Evolutionary conservation across 2,113 vertebrate species (phyloP).

Genomic region (Ondatra zibethicus): DNA sequence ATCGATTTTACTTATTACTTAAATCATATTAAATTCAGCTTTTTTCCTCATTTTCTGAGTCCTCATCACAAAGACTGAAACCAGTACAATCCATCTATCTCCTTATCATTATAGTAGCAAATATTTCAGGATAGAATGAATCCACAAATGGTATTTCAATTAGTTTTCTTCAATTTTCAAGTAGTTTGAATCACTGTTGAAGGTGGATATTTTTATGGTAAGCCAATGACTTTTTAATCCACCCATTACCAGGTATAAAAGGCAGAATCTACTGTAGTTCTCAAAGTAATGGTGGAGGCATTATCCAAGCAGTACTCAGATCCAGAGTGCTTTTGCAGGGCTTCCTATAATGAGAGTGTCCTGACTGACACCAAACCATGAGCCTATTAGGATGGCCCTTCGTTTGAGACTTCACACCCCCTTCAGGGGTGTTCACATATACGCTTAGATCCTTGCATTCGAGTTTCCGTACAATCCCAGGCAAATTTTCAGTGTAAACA

Average conservation of each 20-base stretch:
- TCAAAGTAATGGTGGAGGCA: neutral
- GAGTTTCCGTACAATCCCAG: neutral
- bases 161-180: neutral
- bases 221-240: neutral
- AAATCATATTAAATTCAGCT: neutral
- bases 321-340: accelerated
- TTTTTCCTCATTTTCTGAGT: neutral
- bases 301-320: neutral
- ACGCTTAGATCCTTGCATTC: neutral
- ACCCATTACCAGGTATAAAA: neutral
- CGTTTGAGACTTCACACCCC: neutral
- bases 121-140: slow-evolving; percentile 29
- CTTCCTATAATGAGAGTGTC: accelerated
- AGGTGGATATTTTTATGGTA: neutral
- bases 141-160: neutral
- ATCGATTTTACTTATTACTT: neutral
- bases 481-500: neutral
- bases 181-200: neutral
- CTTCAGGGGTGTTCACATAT: too few species aligned
- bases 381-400: neutral
- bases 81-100: neutral
- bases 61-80: neutral
- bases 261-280: neutral
- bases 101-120: slow-evolving; percentile 5
- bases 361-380: neutral